Conservation (phyloP, 2,888 invertebrate species). For the Andrena praecox region DNA sequence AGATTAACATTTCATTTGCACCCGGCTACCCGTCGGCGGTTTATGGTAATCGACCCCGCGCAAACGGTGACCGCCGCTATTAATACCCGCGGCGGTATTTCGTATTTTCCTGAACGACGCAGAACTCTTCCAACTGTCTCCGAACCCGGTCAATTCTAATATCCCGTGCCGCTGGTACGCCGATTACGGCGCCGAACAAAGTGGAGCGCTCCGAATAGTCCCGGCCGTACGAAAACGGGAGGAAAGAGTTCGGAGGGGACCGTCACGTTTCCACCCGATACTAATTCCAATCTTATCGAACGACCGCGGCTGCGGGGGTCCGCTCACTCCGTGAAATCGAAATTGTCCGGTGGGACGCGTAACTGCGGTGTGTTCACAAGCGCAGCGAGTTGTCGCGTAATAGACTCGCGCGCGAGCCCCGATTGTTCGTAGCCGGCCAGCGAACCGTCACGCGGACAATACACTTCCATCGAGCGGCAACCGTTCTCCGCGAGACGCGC, state of each 20-base stretch:
- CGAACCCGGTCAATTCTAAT: background rate
- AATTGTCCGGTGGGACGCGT: conserved; percentile 46
- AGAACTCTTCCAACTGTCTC: background rate
- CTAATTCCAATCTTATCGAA: conserved; percentile 37
- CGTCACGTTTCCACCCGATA: conserved; percentile 13
- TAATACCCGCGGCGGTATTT: background rate
- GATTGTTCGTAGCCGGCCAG: conserved; percentile 32
- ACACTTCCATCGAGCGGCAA: conserved; percentile 48
- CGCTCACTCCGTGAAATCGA: conserved; percentile 31
- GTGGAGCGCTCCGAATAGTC: conserved; percentile 1
- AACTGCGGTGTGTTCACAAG: conserved; percentile 41
- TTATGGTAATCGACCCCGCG: conserved; percentile 6
- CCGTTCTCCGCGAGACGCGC: conserved; percentile 31
- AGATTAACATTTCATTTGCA: conserved; percentile 46
- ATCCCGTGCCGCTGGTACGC: background rate
- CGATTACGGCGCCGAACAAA: background rate
- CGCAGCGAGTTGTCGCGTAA: conserved; percentile 50
- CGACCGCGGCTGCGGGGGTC: background rate
- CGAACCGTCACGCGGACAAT: conserved; percentile 22
- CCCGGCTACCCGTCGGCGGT: background rate
- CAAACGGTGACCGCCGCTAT: conserved; percentile 4
- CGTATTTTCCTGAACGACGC: background rate
- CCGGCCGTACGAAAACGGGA: background rate
- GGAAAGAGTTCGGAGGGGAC: background rate
- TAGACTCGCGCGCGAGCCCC: conserved; percentile 41